phyloP scores from a whole-genome alignment of 64 coral and sea anemone species.

The Catalaphyllia jardinei region DNA sequence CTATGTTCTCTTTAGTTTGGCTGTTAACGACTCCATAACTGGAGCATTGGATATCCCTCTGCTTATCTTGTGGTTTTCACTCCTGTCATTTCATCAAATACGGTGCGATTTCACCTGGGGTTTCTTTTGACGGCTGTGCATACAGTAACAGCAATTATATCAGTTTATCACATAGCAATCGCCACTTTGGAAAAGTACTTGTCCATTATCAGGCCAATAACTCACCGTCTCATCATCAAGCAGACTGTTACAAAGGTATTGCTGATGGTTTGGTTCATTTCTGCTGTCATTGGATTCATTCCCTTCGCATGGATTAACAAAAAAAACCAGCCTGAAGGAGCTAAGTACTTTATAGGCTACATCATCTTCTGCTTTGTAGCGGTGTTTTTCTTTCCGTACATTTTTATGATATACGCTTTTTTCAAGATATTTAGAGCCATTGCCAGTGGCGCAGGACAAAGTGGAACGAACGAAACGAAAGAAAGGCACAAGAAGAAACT shows the following conservation, averaged over 20 bases:
- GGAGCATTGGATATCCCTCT: slow-evolving; percentile 25
- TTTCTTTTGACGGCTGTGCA: not conserved
- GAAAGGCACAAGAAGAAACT: not conserved
- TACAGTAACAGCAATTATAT: slow-evolving; percentile 1
- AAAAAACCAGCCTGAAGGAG: not conserved
- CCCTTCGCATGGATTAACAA: slow-evolving; percentile 23
- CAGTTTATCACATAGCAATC: slow-evolving; percentile 6
- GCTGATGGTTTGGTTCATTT: slow-evolving; percentile 3
- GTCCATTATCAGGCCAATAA: not conserved
- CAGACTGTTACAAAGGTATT: not conserved
- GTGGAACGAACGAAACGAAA: not conserved
- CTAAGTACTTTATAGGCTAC: not conserved
- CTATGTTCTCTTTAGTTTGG: slow-evolving; percentile 8
- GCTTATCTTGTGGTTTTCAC: slow-evolving; percentile 7
- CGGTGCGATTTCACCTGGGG: slow-evolving; percentile 10
- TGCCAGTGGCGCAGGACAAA: not conserved
- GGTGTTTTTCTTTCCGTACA: slow-evolving; percentile 25
- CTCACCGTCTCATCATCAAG: not conserved
- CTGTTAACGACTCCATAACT: slow-evolving; percentile 20
- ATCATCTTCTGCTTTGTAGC: not conserved
- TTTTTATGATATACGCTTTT: slow-evolving; percentile 38
- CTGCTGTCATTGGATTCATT: not conserved
- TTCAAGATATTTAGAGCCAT: slow-evolving; percentile 11
- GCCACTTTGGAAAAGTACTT: slow-evolving; percentile 30
- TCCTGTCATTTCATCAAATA: not conserved